Conservation (phyloP, 2,113 vertebrate genomes). For the Anoura caudifer region DNA sequence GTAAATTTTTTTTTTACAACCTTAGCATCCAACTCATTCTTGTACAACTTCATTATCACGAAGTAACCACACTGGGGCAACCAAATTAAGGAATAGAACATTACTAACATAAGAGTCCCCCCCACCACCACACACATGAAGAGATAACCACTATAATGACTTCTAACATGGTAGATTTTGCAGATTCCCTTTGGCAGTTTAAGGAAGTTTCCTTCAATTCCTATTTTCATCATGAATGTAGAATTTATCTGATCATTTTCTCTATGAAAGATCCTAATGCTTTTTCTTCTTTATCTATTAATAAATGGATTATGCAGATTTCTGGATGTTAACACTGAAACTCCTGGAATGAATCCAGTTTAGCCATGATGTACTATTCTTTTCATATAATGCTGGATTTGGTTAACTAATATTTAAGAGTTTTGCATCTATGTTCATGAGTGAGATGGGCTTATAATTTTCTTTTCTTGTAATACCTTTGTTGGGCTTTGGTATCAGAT, state of each 20-base stretch:
- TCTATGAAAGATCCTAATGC: neutral
- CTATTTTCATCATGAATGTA: neutral
- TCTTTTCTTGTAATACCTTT: constrained; percentile 13
- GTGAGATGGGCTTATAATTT: neutral
- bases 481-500: neutral
- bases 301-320: neutral
- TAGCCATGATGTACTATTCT: neutral
- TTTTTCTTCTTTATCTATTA: neutral
- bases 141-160: neutral
- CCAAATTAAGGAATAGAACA: neutral
- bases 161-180: neutral
- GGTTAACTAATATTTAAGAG: neutral
- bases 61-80: neutral
- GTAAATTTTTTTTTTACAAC: neutral
- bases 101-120: neutral
- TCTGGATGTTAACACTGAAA: neutral
- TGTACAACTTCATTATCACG: neutral
- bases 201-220: neutral
- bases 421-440: neutral
- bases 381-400: neutral
- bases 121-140: neutral
- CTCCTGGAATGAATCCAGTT: neutral
- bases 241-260: neutral
- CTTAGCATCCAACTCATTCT: neutral
- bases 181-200: neutral